Conservation (phyloP, 2,888 invertebrate species). For the Sceliomorpha sp. region DNA sequence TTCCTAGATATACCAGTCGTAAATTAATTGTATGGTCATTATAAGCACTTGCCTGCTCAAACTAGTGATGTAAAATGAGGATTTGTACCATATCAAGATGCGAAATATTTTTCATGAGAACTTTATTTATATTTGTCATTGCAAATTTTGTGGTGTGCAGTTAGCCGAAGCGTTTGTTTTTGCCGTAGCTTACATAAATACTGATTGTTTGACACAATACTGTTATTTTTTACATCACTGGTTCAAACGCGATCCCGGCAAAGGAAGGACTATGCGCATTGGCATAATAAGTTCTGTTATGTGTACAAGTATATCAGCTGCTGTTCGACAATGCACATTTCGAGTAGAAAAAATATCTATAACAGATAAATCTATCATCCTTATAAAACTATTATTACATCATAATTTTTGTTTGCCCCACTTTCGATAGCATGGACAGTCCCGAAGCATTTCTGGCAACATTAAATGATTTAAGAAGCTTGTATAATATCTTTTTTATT, state of each 20-base stretch:
- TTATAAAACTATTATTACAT: conserved; percentile 71
- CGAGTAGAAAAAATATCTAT: conserved; percentile 74
- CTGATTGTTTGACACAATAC: neutral
- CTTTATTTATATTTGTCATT: too few species aligned
- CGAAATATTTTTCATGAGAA: neutral
- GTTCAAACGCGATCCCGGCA: conserved; percentile 32
- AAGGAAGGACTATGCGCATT: conserved; percentile 67
- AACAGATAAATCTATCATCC: conserved; percentile 70
- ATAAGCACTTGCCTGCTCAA: neutral
- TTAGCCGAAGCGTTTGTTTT: too few species aligned
- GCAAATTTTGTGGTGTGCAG: too few species aligned
- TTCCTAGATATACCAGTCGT: too few species aligned
- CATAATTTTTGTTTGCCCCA: conserved; percentile 61
- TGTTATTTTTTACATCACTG: conserved; percentile 1
- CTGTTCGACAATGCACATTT: conserved; percentile 69
- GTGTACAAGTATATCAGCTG: conserved; percentile 65
- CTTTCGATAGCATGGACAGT: conserved; percentile 54
- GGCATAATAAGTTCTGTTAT: conserved; percentile 60
- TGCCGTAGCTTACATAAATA: too few species aligned
- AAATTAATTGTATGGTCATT: too few species aligned
- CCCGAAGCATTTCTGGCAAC: conserved; percentile 33
- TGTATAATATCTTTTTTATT: too few species aligned
- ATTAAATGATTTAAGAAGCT: too few species aligned
- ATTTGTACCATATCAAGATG: neutral
- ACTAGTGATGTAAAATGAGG: neutral